phyloP scores from a whole-genome alignment of 1,140 invertebrate species.

The Aradophagus sp. region DNA sequence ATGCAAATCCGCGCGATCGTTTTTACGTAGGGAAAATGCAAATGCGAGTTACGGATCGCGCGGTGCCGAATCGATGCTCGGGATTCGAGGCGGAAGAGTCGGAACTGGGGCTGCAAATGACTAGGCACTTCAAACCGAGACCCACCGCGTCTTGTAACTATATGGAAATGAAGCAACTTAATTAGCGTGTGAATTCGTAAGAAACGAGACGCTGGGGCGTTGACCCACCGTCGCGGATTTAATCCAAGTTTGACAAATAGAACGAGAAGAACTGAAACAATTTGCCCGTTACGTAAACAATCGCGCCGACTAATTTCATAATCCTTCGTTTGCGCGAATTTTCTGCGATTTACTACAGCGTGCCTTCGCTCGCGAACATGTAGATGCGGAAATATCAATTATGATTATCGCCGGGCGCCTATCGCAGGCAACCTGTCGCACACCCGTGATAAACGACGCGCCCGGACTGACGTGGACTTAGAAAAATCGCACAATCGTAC shows the following conservation, averaged over 20 bases:
- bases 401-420: constrained; percentile 28
- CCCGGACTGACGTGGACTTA: constrained; percentile 20
- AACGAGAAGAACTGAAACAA: too few relatives aligned
- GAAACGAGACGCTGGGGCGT: background rate
- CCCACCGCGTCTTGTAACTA: constrained; percentile 13
- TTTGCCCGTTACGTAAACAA: too few relatives aligned
- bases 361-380: too few relatives aligned
- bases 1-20: constrained; percentile 51
- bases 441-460: constrained; percentile 34
- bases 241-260: too few relatives aligned
- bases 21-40: constrained; percentile 47
- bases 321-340: too few relatives aligned
- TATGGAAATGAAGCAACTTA: constrained; percentile 25
- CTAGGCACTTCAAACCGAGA: constrained; percentile 19
- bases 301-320: too few relatives aligned
- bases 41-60: constrained; percentile 39
- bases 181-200: constrained; percentile 17
- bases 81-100: constrained; percentile 27
- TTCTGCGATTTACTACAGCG: too few relatives aligned
- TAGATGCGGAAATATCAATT: constrained; percentile 28
- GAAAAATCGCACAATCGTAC: constrained; percentile 41
- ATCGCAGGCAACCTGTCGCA: constrained; percentile 33
- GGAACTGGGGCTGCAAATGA: constrained; percentile 1
- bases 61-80: constrained; percentile 38
- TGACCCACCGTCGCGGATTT: too few relatives aligned